These are phyloP conservation scores for Heliothis virescens DNA, from an alignment of 1,140 invertebrate genomes.

Conservation along the genomic window DNA sequence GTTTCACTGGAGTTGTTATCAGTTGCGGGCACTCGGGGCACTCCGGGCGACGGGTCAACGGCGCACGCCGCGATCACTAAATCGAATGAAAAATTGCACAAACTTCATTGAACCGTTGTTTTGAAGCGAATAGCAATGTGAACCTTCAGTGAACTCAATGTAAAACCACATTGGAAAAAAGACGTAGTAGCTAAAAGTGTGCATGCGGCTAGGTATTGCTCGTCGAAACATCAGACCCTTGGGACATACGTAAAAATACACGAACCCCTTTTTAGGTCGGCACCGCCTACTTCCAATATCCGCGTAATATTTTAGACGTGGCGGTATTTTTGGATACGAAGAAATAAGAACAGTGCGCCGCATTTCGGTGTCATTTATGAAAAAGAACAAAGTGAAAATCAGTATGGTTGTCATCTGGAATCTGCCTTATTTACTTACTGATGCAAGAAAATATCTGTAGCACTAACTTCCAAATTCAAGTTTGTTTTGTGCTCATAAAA, in stretches of 20 bases:
- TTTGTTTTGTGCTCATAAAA: too few species aligned
- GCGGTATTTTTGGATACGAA: conserved; percentile 17
- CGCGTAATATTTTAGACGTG: conserved; percentile 38
- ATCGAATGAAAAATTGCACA: conserved; percentile 37
- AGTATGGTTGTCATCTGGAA: not conserved
- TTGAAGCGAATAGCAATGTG: not conserved
- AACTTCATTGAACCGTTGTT: conserved; percentile 33
- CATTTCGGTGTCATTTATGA: not conserved
- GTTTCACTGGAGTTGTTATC: conserved; percentile 81
- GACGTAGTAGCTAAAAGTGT: not conserved
- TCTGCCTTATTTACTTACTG: too few species aligned
- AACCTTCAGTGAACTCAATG: conserved; percentile 6
- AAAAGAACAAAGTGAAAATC: not conserved
- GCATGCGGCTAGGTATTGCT: conserved; percentile 24
- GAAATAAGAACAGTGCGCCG: not conserved
- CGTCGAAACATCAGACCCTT: conserved; percentile 38
- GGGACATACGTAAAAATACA: conserved; percentile 41
- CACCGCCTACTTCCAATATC: conserved; percentile 39
- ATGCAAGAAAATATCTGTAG: too few species aligned
- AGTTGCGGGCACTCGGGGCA: conserved; percentile 57
- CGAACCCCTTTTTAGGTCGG: conserved; percentile 25
- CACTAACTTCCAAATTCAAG: too few species aligned
- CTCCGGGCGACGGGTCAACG: conserved; percentile 6
- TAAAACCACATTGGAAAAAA: conserved; percentile 25
- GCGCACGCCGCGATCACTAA: conserved; percentile 12